Conservation (phyloP, 2,113 vertebrate genomes). For the Trichomycterus rosablanca region DNA sequence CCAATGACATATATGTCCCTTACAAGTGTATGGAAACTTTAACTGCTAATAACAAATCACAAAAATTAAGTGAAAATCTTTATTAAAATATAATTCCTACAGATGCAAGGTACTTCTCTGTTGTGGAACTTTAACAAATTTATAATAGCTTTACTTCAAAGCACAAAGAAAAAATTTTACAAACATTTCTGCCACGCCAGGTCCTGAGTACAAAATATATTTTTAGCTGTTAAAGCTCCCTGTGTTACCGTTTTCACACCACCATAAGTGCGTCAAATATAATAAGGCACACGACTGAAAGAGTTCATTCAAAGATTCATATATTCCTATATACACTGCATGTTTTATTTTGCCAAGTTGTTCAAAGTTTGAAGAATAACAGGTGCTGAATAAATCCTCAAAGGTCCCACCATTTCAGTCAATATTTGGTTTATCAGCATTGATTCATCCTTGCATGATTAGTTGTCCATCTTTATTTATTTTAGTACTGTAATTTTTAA, state of each 20-base stretch:
- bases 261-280: slow-evolving; percentile 24
- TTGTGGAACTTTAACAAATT: slow-evolving; percentile 29
- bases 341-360: background rate
- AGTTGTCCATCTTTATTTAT: background rate
- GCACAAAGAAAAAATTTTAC: slow-evolving; percentile 46
- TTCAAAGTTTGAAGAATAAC: no score
- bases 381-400: background rate
- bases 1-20: no score
- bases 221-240: slow-evolving; percentile 11
- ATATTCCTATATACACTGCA: no score
- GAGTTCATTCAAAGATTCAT: no score
- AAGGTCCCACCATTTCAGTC: background rate
- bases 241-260: slow-evolving; percentile 33
- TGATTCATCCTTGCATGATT: no score
- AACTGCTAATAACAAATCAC: no score
- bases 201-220: slow-evolving; percentile 26
- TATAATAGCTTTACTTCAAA: slow-evolving; percentile 60
- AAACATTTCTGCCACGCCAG: slow-evolving; percentile 15
- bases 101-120: slow-evolving; percentile 33
- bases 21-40: no score
- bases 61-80: slow-evolving; percentile 7
- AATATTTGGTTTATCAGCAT: no score
- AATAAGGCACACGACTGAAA: slow-evolving; percentile 17
- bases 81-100: slow-evolving; percentile 35
- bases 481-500: background rate